Base-by-base conservation (phyloP, 1,140 invertebrate genomes). In the Lithobius niger region DNA sequence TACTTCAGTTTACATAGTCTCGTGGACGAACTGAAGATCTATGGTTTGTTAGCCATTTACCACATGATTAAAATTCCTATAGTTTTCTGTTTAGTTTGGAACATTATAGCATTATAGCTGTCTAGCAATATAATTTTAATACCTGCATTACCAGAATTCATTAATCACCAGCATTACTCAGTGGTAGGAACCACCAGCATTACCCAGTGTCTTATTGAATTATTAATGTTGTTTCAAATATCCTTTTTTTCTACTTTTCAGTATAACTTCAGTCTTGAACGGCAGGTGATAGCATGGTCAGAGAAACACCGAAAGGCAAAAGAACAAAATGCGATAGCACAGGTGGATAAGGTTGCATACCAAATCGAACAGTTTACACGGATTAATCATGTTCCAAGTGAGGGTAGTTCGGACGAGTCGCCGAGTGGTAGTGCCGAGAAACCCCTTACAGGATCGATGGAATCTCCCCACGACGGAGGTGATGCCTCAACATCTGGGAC, bases 241-340 rank as follows among this genome's bases (percentile, higher is more conserved):
- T 10, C n/a, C n/a, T 60, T 52, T 57, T 61, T 57, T 27, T 50
- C 4, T 50, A 13, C 27, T 26, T 50, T 65, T 50, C 55, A 74
- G 56, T 87, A 87, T 69, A 80, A 86, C 64, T 84, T 84, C 62
- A 76, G 69, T 47, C 74, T 86, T 57, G 86, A 88, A 66, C 76
- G 69, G 43, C 80, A 76, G 52, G 78, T 86, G 21, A 68, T 86
- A 45, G 71, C 77, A 28, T 81, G 82, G 73, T 76, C 86, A 59
- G 73, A 73, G 50, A 79, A 82, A 66, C 83, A 80, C 74, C 74
- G 77, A 47, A 77, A 76, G 60, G 74, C 77, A 44, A 77, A 82
- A 62, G 68, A 77, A 54, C 74, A 71, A 42, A 25, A 15, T 13
- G 47, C 45, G 26, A 27, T 18, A 24, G 55, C n/a, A 15, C 51